These are phyloP conservation scores for Leistus spinibarbis DNA, from an alignment of 2,888 invertebrate species.

Conservation along the genomic window DNA sequence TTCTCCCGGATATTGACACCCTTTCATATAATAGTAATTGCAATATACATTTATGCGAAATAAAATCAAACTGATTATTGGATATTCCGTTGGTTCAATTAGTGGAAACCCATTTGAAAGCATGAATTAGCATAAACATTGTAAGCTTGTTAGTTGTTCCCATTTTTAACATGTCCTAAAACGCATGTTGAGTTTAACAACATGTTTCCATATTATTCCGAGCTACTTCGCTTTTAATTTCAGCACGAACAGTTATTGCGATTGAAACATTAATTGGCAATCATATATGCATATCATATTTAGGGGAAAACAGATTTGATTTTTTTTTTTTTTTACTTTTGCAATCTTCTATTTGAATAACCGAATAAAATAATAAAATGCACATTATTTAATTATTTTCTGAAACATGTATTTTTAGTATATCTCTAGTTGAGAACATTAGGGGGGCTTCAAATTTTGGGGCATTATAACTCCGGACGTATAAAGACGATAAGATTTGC, in stretches of 20 bases:
- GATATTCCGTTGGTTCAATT: not conserved
- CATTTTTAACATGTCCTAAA: not conserved
- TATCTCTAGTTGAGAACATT: no score
- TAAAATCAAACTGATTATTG: not conserved
- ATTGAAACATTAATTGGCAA: not conserved
- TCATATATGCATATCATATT: not conserved
- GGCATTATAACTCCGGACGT: no score
- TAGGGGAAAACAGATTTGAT: not conserved
- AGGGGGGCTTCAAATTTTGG: no score
- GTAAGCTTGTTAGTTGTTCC: not conserved
- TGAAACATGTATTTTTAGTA: no score
- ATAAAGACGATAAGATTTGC: no score
- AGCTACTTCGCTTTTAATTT: not conserved
- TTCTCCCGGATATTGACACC: no score
- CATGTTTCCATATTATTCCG: not conserved
- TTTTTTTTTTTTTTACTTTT: not conserved
- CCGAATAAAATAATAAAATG: no score
- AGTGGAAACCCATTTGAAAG: not conserved
- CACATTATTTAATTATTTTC: no score
- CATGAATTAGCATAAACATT: not conserved
- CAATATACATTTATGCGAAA: not conserved
- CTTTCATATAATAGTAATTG: no score
- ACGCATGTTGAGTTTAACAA: not conserved
- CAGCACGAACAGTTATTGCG: not conserved
- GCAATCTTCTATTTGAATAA: no score